Evolutionary conservation across 2,888 invertebrate species (phyloP).

Genomic region (Zonitis immaculata): DNA sequence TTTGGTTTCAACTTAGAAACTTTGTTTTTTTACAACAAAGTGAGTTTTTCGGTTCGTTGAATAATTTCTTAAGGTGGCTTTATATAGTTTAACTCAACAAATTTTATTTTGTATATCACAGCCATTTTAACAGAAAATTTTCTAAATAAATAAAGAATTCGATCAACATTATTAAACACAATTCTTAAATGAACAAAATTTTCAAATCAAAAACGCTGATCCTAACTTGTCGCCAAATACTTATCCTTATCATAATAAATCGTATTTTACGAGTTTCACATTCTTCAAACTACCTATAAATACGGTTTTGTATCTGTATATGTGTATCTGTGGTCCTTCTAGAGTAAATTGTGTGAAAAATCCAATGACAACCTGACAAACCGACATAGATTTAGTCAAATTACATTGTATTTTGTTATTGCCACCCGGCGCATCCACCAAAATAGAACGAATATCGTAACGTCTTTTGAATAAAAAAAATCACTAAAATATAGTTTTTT

Average conservation of each 20-base stretch:
- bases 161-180: constrained; percentile 16
- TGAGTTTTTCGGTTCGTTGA: constrained; percentile 22
- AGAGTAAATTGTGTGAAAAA: neutral
- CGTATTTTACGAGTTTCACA: neutral
- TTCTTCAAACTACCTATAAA: neutral
- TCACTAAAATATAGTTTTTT: no score
- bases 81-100: constrained; percentile 17
- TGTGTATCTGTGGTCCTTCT: neutral
- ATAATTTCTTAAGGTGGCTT: constrained; percentile 19
- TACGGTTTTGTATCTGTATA: no score
- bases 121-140: neutral
- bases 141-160: neutral
- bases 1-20: constrained; percentile 18
- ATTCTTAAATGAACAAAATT: constrained; percentile 10
- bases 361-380: neutral
- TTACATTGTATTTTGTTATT: neutral
- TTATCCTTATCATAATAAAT: neutral
- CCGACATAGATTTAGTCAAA: neutral
- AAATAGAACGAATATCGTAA: neutral
- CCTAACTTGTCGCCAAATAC: neutral
- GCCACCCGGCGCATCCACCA: neutral
- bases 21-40: constrained; percentile 17
- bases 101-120: constrained; percentile 12
- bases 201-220: constrained; percentile 2
- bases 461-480: neutral